Conservation (phyloP, 2,888 invertebrate species). For the Spodoptera picta region DNA sequence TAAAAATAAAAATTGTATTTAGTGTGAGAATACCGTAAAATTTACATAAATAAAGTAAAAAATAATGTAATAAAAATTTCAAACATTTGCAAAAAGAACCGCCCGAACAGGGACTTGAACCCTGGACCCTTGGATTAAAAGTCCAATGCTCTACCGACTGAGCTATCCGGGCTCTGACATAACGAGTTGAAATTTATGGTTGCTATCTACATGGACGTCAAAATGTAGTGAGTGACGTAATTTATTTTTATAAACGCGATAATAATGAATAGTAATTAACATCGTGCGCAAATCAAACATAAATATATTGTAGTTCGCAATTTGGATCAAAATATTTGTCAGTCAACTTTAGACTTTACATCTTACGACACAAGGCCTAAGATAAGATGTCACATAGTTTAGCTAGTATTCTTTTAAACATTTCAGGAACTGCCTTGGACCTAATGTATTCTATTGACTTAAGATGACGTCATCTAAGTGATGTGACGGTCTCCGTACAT, state of each 20-base stretch:
- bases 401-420: too few relatives aligned
- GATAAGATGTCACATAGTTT: too few relatives aligned
- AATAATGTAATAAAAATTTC: neutral
- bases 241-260: conserved; percentile 4
- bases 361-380: neutral
- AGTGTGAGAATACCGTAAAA: conserved; percentile 1
- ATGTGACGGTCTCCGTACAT: too few relatives aligned
- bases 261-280: conserved; percentile 8
- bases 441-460: too few relatives aligned
- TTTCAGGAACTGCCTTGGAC: too few relatives aligned
- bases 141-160: conserved; percentile 90
- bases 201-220: neutral
- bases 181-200: neutral
- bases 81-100: conserved; percentile 54
- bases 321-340: neutral
- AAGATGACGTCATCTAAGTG: too few relatives aligned
- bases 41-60: neutral
- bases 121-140: conserved; percentile 90
- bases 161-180: conserved; percentile 85
- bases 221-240: conserved; percentile 22
- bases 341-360: neutral
- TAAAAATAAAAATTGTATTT: neutral
- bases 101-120: conserved; percentile 90
- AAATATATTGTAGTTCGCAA: neutral
- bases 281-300: neutral